Evolutionary conservation across 2,797 vertebrate genomes (phyloP).

Genomic region (Glossophaga mutica): DNA sequence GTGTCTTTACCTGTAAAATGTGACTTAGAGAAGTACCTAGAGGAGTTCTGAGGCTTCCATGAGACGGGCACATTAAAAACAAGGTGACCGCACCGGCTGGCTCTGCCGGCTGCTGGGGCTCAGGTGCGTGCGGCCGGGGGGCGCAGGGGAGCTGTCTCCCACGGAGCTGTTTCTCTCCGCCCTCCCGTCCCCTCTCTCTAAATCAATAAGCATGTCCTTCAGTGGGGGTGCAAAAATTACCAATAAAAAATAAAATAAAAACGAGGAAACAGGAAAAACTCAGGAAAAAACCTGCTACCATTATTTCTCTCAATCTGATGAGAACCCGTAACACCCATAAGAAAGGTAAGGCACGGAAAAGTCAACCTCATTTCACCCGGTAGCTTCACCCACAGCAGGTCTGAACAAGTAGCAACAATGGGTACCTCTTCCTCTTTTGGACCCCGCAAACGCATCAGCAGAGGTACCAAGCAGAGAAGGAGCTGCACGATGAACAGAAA

Average conservation of each 20-base stretch:
- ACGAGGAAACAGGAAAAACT: neutral
- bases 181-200: neutral
- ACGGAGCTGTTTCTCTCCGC: neutral
- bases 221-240: neutral
- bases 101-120: too few relatives aligned
- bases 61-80: neutral
- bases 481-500: neutral
- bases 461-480: neutral
- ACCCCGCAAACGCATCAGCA: neutral
- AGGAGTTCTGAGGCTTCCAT: neutral
- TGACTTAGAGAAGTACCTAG: neutral
- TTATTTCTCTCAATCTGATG: neutral
- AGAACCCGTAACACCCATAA: neutral
- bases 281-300: neutral
- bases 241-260: neutral
- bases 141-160: too few relatives aligned
- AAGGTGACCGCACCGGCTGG: neutral
- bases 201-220: neutral
- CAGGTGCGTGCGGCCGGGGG: too few relatives aligned
- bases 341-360: neutral
- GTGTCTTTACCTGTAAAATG: constrained; percentile 33
- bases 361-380: neutral
- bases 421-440: neutral
- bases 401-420: neutral
- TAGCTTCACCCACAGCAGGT: neutral